Conservation (phyloP, 2,113 vertebrate species). For the cattle (Bos taurus) region DNA sequence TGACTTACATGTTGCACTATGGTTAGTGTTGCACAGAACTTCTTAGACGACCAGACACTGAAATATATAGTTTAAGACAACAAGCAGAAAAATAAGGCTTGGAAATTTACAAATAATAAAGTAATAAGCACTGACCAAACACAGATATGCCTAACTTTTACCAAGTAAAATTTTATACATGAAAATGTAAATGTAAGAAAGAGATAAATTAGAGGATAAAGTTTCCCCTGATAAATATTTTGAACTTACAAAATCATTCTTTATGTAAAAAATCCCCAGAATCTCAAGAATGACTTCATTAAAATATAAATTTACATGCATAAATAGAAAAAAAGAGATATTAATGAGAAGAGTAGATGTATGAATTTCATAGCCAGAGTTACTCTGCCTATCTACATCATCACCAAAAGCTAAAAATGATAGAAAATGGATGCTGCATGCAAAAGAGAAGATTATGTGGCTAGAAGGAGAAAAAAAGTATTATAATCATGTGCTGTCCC, state of each 20-base stretch:
- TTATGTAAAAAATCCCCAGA: not conserved
- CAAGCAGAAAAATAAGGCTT: not conserved
- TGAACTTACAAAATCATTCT: not conserved
- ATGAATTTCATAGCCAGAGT: not conserved
- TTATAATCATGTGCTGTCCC: not conserved
- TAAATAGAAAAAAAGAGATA: not conserved
- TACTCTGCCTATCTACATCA: not conserved
- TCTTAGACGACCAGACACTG: not conserved
- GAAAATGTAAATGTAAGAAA: not conserved
- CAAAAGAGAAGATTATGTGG: not conserved
- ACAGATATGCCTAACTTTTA: not conserved
- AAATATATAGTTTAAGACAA: not conserved
- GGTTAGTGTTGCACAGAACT: not conserved
- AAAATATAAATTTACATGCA: not conserved
- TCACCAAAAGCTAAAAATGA: not conserved
- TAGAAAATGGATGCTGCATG: not conserved
- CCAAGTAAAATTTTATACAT: not conserved
- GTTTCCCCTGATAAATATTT: not conserved
- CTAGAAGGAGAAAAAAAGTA: not conserved
- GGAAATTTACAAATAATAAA: not conserved
- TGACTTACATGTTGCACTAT: not conserved
- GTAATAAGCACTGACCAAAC: not conserved
- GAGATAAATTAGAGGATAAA: not conserved
- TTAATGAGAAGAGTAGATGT: not conserved
- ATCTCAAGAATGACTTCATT: not conserved